Evolutionary conservation across 2,888 invertebrate species (phyloP), one percentile per base, ranked within the genome.

Genomic region (Petrolisthes cinctipes): DNA sequence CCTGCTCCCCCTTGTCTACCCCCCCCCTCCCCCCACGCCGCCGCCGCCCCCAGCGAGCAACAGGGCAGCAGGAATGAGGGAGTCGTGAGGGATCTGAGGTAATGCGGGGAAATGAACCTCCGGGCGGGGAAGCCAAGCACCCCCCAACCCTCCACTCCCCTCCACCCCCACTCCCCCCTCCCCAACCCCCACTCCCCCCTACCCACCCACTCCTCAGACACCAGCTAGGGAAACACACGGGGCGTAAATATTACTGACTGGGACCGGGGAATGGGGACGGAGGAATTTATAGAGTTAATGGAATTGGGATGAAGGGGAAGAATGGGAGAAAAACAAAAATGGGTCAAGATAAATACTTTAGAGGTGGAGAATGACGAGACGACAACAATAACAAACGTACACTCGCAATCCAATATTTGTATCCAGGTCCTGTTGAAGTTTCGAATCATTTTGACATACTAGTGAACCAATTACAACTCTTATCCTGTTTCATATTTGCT

Each of bases 61-160:
- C 86, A 86, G 86, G 86, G 86, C 86, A 68, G 83, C 71, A 79
- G 66, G 53, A 86, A 79, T 83, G 86, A 86, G 54, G 68, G 86
- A 66, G 86, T 86, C 86, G 86, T 82, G 86, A 23, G 23, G 76
- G 78, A 86, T 86, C 86, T 79, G 11, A 9, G 7, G 83, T 86
- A 86, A 86, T 86, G 53, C 86, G 83, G 79, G 79, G 79, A 86
- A 86, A 86, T 86, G 86, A 86, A 86, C 68, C 68, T 71, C 53
- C 54, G 79, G 78, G 83, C 82, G n/a, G 53, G 53, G 83, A 78
- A n/a, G n/a, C n/a, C n/a, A n/a, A n/a, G n/a, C n/a, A n/a, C n/a
- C n/a, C n/a, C n/a, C n/a, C n/a, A n/a, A 56, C 11, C 5, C 71
- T 82, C 78, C 56, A 20, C 56, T 71, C 23, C 37, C 86, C 86